Conservation (phyloP, 2,113 vertebrate genomes). For the Chlamydotis undulata region DNA sequence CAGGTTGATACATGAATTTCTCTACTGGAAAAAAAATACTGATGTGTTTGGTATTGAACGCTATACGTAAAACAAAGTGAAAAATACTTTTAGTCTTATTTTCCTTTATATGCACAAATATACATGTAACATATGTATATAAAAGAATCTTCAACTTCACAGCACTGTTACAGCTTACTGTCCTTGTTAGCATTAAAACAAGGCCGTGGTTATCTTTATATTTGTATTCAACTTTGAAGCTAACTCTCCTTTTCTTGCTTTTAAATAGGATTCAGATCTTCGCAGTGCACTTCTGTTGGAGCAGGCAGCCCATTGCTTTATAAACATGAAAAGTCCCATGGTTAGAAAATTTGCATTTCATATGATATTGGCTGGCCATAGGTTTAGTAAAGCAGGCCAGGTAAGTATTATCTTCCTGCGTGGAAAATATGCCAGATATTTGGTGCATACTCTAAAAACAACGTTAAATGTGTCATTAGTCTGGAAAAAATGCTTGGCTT, state of each 20-base stretch:
- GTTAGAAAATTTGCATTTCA: slow-evolving; percentile 98
- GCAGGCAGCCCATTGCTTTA: slow-evolving; percentile 96
- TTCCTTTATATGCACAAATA: not conserved
- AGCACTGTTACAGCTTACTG: not conserved
- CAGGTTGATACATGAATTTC: not conserved
- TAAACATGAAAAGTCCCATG: slow-evolving; percentile 98
- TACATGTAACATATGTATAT: not conserved
- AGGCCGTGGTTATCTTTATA: not conserved
- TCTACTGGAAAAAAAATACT: not conserved
- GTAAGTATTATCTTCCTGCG: slow-evolving; percentile 64
- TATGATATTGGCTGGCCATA: slow-evolving; percentile 96
- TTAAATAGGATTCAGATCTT: slow-evolving; percentile 92
- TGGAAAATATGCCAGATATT: not conserved
- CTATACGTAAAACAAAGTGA: not conserved
- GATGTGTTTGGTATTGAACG: not conserved
- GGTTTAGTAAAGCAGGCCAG: slow-evolving; percentile 98
- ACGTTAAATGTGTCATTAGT: not conserved
- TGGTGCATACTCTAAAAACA: not conserved
- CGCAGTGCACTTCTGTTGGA: slow-evolving; percentile 94
- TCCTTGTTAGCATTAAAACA: not conserved
- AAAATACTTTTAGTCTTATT: not conserved
- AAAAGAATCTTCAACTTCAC: not conserved
- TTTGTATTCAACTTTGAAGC: not conserved
- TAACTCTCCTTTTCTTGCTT: slow-evolving; percentile 14
- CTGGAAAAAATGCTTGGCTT: not conserved